Evolutionary conservation across 1,140 invertebrate species (phyloP), one percentile per base, ranked within the genome.

Genomic region (Pseudachorutes palmiensis): DNA sequence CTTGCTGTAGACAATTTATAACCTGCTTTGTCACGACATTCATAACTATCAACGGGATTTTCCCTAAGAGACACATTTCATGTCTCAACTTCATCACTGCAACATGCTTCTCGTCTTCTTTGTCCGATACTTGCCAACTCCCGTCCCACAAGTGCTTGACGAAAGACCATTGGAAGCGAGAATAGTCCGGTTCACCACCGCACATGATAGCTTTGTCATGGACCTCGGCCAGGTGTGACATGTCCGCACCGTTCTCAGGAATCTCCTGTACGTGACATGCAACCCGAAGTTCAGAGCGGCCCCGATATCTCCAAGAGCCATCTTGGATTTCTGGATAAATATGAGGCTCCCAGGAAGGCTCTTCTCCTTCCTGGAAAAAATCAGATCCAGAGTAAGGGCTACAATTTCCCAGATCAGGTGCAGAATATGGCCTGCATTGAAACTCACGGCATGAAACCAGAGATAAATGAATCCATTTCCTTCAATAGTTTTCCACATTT

Each of bases 391-490:
- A n/a, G n/a, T n/a, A n/a, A n/a, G n/a, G n/a, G n/a, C n/a, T n/a
- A n/a, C n/a, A n/a, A n/a, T n/a, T n/a, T n/a, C n/a, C n/a, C n/a
- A n/a, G n/a, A n/a, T n/a, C n/a, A n/a, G n/a, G n/a, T n/a, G n/a
- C n/a, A n/a, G n/a, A n/a, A n/a, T n/a, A n/a, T n/a, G n/a, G n/a
- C n/a, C n/a, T n/a, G n/a, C n/a, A n/a, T n/a, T n/a, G n/a, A n/a
- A n/a, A n/a, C n/a, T n/a, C n/a, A n/a, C 90, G 0, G 85, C 86
- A 72, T 94, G 88, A 74, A 89, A 85, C 92, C 92, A 94, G 2
- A 94, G 80, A 76, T 89, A 92, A 26, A 94, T 85, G n/a, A 85
- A 82, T 0, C 83, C 83, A 75, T 91, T 90, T 0, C 81, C 77
- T 77, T 95, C 91, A 30, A 79, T 76, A 0, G 81, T 81, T 16